Evolutionary conservation across 1,140 invertebrate species (phyloP), one percentile per base, ranked within the genome.

Genomic region (Drosophila saltans): DNA sequence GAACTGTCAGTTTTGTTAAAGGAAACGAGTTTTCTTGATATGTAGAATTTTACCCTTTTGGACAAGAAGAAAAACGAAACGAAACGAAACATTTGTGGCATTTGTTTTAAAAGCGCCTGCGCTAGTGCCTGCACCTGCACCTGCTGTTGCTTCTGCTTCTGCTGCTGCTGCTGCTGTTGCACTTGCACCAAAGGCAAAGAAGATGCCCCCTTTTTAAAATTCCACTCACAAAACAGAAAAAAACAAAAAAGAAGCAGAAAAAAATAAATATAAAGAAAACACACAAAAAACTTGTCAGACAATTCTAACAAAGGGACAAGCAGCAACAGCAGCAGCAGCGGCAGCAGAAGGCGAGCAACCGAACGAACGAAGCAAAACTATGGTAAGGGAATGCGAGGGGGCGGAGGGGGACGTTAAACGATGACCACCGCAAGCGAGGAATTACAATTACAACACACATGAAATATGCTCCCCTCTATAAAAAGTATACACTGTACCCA

Each of bases 221-320:
- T 86, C 82, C 79, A 71, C 79, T 86, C 82, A 78, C 82, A 72
- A 57, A 60, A 61, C 75, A 75, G 60, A 75, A 58, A 48, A 45
- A 63, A 81, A 71, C 78, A 69, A 79, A 63, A 86, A 75, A 78
- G 55, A 68, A 64, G 76, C 72, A 48, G 43, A 63, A 48, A 63
- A 16, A 16, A 16, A 16, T 16, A 16, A 16, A 16, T 16, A 16
- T 16, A 16, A 16, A 16, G 16, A 16, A 16, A 16, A 16, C 16
- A 48, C 61, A 63, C 45, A 48, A 11, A 63, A 76, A 82, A 79
- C 72, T 86, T 76, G 82, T 73, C 75, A 69, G 71, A 72, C 71
- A 69, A 67, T 82, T 85, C 83, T 88, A 79, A 79, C 82, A 75
- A 79, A 88, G 83, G 83, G 82, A 84, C 77, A 66, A 56, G n/a